Base-by-base conservation (phyloP, 1,140 invertebrate species). In the Battus philenor region DNA sequence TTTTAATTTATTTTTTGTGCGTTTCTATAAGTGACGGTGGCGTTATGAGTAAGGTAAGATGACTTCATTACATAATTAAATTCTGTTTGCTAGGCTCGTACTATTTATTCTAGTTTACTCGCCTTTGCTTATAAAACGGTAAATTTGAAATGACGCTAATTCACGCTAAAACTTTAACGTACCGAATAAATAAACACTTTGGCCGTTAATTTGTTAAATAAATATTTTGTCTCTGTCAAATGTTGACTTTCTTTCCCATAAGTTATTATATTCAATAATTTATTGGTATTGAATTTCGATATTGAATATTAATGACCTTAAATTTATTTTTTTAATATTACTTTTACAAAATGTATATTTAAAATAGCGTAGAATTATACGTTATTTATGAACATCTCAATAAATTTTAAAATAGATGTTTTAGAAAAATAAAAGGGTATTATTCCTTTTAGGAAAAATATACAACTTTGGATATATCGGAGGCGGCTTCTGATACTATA, bases 21-120 rank as follows among this genome's bases (percentile, higher is more conserved):
- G 41, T 47, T 12, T 50, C 48, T 46, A 16, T 64, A 11, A 24
- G 47, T 30, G 39, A 38, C 11, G 57, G 51, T 8, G 41, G 47
- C 38, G 43, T 52, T 9, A 44, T 63, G 32, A 52, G 32, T 49
- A 50, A 60, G 57, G 57, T 59, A 59, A 54, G 46, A 18, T 51
- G 20, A 15, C 52, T 54, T 43, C 45, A 30, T 31, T 41, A 26
- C 18, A 45, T 31, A 32, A 44, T 34, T 29, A 44, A 34, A 17
- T 4, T 10, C 9, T 13, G 24, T 44, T 16, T 18, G 20, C 34
- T 5, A 39, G 32, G 29, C 17, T 34, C 13, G 16, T 20, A 36
- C 17, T 36, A 18, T n/a, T 5, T 36, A 18, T 20, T 18, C 33
- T 36, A 20, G 18, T 11, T 36, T 9, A 2, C 18, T 11, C 11